A percentile compares a stretch with the other conserved stretches of the same genome.
Conservation (phyloP, 1,140 invertebrate genomes). For the Archivesica marissinica region DNA sequence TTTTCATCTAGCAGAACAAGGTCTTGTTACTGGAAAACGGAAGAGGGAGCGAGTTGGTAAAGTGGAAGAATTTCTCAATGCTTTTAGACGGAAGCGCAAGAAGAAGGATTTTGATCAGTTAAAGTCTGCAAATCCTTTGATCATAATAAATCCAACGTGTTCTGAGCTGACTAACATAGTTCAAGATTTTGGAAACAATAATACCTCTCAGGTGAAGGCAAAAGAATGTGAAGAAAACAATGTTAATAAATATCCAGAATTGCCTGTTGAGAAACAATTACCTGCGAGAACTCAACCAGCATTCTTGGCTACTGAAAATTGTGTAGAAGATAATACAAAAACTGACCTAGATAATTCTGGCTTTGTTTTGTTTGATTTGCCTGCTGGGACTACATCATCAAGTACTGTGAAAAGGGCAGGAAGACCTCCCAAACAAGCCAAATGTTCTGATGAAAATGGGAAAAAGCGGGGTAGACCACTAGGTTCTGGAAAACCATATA, state of each 20-base stretch:
- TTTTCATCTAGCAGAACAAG: neutral
- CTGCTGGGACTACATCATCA: neutral
- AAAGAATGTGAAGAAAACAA: neutral
- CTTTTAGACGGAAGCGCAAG: constrained; percentile 20
- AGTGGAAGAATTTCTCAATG: constrained; percentile 51
- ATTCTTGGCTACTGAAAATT: neutral
- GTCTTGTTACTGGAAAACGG: constrained; percentile 28
- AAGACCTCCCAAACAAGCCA: neutral
- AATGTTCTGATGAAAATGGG: neutral
- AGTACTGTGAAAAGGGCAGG: neutral
- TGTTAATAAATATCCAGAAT: neutral
- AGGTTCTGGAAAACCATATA: neutral
- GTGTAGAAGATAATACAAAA: neutral
- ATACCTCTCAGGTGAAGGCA: neutral
- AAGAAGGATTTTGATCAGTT: neutral
- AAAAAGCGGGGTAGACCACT: constrained; percentile 1
- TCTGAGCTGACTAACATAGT: neutral
- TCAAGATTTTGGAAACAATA: neutral
- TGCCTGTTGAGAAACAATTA: neutral
- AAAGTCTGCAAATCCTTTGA: neutral
- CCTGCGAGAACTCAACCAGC: neutral
- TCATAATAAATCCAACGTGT: neutral
- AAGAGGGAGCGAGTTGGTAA: constrained; percentile 38
- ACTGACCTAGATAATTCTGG: constrained; percentile 4
- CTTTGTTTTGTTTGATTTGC: neutral